Evolutionary conservation across 1,140 invertebrate species (phyloP).

Genomic region (Trichomalopsis sarcophagae): DNA sequence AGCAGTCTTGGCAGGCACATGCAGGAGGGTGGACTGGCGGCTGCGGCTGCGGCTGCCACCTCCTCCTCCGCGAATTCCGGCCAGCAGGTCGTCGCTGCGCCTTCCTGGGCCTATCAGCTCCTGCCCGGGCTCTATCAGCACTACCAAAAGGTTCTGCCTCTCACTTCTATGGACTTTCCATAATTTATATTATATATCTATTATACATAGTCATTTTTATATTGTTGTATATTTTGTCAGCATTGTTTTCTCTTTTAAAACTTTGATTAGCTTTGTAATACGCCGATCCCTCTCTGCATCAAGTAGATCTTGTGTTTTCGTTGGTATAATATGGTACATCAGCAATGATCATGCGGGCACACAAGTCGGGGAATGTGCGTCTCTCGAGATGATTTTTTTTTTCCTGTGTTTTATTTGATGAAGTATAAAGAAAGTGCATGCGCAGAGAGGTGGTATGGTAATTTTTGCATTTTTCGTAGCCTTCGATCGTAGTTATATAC

Average conservation of each 20-base stretch:
- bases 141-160: slow-evolving; percentile 86
- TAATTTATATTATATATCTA: slow-evolving; percentile 7
- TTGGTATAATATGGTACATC: neutral
- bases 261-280: no score
- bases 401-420: neutral
- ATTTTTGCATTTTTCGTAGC: neutral
- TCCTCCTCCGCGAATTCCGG: slow-evolving; percentile 3
- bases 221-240: no score
- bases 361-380: no score
- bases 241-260: no score
- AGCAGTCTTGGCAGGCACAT: slow-evolving; percentile 1
- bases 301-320: neutral
- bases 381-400: no score
- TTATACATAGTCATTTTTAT: neutral
- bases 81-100: slow-evolving; percentile 67
- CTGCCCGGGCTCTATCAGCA: slow-evolving; percentile 87
- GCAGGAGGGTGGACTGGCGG: neutral
- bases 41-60: neutral
- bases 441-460: neutral
- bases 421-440: neutral
- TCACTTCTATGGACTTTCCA: slow-evolving; percentile 28
- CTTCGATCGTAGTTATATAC: neutral
- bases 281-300: no score
- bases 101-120: slow-evolving; percentile 88
- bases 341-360: neutral